Conservation (phyloP, 2,888 invertebrate species). For the Volucella inanis region DNA sequence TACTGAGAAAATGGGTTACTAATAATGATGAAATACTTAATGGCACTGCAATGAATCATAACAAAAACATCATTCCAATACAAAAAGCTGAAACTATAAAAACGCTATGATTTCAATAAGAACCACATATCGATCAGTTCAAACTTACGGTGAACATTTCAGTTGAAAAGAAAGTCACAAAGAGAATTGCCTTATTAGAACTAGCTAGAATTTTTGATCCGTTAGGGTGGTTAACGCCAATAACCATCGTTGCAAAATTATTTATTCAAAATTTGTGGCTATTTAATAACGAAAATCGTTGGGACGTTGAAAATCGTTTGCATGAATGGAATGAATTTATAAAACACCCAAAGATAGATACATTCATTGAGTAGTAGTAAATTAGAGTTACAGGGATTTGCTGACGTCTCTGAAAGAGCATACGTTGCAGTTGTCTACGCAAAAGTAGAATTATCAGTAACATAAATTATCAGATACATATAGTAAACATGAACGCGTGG, state of each 20-base stretch:
- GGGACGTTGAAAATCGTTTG: slow-evolving; percentile 34
- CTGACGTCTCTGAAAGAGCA: too few species aligned
- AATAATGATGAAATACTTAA: too few species aligned
- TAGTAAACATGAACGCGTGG: too few species aligned
- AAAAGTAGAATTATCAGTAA: neutral
- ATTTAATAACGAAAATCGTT: neutral
- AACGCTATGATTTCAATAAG: neutral
- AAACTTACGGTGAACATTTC: neutral
- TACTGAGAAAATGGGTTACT: too few species aligned
- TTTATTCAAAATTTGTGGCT: slow-evolving; percentile 43
- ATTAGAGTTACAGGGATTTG: too few species aligned
- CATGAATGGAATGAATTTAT: slow-evolving; percentile 30
- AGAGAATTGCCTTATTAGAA: slow-evolving; percentile 2
- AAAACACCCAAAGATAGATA: slow-evolving; percentile 3
- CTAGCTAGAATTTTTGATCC: slow-evolving; percentile 44
- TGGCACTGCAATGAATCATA: too few species aligned
- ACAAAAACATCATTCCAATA: neutral
- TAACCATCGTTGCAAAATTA: slow-evolving; percentile 34
- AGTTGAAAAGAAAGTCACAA: neutral
- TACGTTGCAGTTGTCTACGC: too few species aligned
- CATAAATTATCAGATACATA: neutral
- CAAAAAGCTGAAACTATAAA: neutral
- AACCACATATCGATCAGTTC: neutral
- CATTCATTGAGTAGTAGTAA: neutral
- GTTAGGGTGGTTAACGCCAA: slow-evolving; percentile 35